Base-by-base conservation (phyloP, 1,140 invertebrate genomes). In the Dreissena rostriformis region DNA sequence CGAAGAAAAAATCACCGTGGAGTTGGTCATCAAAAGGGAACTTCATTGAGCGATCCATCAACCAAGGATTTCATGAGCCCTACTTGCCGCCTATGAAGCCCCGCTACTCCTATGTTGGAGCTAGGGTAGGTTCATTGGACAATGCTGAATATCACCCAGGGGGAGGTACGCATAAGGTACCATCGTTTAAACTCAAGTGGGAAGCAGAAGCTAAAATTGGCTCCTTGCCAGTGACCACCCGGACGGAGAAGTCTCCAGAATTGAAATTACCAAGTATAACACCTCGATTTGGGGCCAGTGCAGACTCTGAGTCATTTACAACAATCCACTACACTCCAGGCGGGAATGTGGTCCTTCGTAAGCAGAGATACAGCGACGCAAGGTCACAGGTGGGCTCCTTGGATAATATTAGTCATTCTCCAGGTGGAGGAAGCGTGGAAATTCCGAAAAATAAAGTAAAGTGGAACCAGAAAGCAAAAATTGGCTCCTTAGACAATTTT, bases 101-200 rank as follows among this genome's bases (percentile, higher is more conserved):
- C 28, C 68, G 65, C 22, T 78, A 65, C 57, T 28, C 75, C 76
- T 55, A 85, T 22, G 86, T 89, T 0, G 73, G 87, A 49, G 74
- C 91, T 10, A 87, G 89, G 87, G 79, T 92, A 29, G 87, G 89
- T 61, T 92, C 91, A 0, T 63, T 91, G 77, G 84, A 87, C 12
- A 90, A 92, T 71, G 63, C 82, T 39, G 63, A 88, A 12, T 87
- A 93, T 75, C 57, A 52, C 11, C 91, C 92, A 4, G 87, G 86
- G n/a, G 91, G 91, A 15, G 91, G 91, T 22, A 72, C 85, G n/a
- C 87, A 88, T 51, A 86, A 86, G 71, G 88, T 92, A 11, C 85
- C 83, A 93, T 96, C 96, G 0, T 95, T 97, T 12, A 98, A 98
- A 92, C 93, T 98, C 80, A 97, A 98, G 89, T 98, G 98, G 94